These are phyloP conservation scores for Calidris pygmaea DNA, from an alignment of 2,113 vertebrate species.

Conservation along the genomic window DNA sequence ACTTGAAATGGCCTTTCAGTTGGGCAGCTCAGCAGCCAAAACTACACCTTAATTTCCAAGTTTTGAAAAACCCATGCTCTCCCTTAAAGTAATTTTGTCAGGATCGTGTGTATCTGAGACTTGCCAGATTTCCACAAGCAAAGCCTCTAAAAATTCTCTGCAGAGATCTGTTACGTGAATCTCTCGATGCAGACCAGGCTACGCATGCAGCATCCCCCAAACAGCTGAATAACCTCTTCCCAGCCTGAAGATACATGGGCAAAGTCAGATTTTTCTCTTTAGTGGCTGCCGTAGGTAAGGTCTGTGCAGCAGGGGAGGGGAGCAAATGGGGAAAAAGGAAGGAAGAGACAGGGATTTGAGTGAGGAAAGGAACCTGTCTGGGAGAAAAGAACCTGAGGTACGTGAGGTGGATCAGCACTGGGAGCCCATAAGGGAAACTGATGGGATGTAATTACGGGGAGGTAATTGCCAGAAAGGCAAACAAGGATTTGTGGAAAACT, in stretches of 20 bases:
- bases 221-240: not conserved
- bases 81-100: not conserved
- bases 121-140: not conserved
- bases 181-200: not conserved
- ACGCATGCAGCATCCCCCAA: rapidly evolving
- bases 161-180: not conserved
- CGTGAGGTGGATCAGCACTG: not conserved
- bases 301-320: not conserved
- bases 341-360: rapidly evolving
- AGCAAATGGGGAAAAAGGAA: not conserved
- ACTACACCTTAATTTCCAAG: not conserved
- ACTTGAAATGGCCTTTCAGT: not conserved
- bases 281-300: not conserved
- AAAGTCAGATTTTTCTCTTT: not conserved
- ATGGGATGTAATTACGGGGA: not conserved
- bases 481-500: not conserved
- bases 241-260: not conserved
- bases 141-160: not conserved
- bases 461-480: not conserved
- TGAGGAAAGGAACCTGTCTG: not conserved
- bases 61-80: not conserved
- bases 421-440: not conserved
- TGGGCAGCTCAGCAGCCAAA: not conserved
- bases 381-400: not conserved
- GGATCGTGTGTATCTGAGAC: not conserved